Evolutionary conservation across 2,888 invertebrate species (phyloP), one percentile per base, ranked within the genome.

Genomic region (Volucella inanis): DNA sequence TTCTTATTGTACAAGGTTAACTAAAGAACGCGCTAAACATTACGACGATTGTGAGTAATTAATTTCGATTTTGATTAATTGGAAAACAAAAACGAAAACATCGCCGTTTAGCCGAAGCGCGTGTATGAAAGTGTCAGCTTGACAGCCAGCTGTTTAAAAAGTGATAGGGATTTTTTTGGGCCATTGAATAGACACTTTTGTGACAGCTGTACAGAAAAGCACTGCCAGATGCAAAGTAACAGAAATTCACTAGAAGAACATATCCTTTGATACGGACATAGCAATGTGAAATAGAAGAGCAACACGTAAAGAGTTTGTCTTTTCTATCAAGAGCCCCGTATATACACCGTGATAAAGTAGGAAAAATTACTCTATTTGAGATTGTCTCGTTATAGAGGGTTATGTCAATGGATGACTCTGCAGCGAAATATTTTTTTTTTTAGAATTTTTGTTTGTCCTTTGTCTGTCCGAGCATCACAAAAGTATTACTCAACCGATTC

Each of bases 31-130:
- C 57, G 52, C 54, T 72, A 68, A 81, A 77, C 85, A 85, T 85
- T 72, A 65, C 85, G 76, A 31, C 38, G 15, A 11, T 18, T 14
- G 15, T 12, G 72, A 82, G 15, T 22, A 43, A 45, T 47, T 72
- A 41, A 50, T 62, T 83, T 78, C 31, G 47, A 65, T 74, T 55
- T 31, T 82, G 39, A 6, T 50, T 12, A n/a, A 65, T 22, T 70
- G 18, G 55, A 57, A 61, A 67, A 80, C 61, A 70, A 71, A 50
- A 75, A 80, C 18, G 80, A 85, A 74, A 80, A 80, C 76, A 85
- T 55, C 67, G 15, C 31, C 70, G 18, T 41, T 61, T 41, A 8
- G 3, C 39, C 22, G 49, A 50, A 83, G 62, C 70, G 68, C 74
- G 79, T 74, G 70, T 55, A 47, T 38, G 49, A 22, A 54, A 38